Evolutionary conservation across 2,113 vertebrate species (phyloP).

Genomic region (Muntiacus reevesi): DNA sequence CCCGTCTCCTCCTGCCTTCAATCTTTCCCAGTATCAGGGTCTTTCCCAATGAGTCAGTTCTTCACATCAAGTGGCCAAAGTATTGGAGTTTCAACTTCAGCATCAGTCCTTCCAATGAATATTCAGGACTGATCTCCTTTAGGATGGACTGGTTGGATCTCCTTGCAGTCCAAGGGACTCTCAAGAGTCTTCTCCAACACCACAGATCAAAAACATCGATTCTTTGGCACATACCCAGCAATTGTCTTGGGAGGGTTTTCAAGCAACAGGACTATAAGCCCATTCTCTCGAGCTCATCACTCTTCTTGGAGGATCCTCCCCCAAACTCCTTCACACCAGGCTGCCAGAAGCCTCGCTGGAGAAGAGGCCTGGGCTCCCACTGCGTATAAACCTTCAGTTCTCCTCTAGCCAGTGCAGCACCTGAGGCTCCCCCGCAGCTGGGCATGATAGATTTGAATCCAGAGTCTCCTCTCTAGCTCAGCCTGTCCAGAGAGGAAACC

Average conservation of each 20-base stretch:
- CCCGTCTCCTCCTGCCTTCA: not conserved
- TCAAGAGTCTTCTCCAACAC: not conserved
- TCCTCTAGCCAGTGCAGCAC: not conserved
- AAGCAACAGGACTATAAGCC: not conserved
- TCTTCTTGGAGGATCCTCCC: not conserved
- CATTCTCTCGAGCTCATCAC: not conserved
- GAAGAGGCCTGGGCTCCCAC: not conserved
- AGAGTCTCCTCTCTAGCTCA: not conserved
- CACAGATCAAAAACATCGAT: not conserved
- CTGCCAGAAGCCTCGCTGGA: not conserved
- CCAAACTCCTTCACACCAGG: not conserved
- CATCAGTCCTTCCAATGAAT: not conserved
- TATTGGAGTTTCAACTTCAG: not conserved
- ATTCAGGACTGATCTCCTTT: not conserved
- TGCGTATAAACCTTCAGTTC: not conserved
- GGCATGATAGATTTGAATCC: not conserved
- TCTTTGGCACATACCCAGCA: not conserved
- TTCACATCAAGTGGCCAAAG: accelerated
- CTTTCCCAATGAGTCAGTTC: not conserved
- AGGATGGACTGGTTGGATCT: not conserved
- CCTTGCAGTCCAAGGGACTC: not conserved
- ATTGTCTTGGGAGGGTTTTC: not conserved
- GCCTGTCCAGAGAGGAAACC: not conserved
- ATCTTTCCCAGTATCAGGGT: not conserved
- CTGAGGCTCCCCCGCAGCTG: accelerated